Conservation (phyloP, 2,113 vertebrate genomes). For the Callipepla californica region DNA sequence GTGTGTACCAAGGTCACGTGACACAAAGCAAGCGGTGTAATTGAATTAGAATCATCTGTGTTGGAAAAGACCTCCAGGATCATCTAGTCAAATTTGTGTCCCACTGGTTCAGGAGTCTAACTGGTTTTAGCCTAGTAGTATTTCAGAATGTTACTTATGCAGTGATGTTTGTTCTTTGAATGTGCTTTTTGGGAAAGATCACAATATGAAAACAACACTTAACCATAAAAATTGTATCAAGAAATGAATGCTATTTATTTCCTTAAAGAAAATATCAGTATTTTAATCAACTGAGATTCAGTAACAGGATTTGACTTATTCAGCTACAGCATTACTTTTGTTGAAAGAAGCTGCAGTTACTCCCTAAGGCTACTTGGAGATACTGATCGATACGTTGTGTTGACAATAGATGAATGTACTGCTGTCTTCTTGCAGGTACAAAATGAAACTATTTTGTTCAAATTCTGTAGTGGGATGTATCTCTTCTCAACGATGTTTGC, state of each 20-base stretch:
- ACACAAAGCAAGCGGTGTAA: background rate
- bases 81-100: too few relatives aligned
- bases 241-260: background rate
- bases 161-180: background rate
- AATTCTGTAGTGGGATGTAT: background rate
- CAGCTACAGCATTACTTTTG: slow-evolving; percentile 87
- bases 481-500: background rate
- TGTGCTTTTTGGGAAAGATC: background rate
- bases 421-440: slow-evolving; percentile 91
- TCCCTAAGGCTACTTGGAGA: slow-evolving; percentile 83
- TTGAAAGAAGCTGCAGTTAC: slow-evolving; percentile 84
- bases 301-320: slow-evolving; percentile 22
- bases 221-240: background rate
- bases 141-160: background rate
- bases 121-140: background rate
- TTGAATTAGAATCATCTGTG: background rate
- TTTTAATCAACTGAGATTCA: background rate
- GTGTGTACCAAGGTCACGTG: background rate
- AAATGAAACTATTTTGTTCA: background rate
- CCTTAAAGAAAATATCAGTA: background rate
- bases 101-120: too few relatives aligned
- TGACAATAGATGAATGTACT: slow-evolving; percentile 91
- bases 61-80: too few relatives aligned
- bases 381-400: slow-evolving; percentile 79
- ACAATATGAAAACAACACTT: background rate